These are phyloP conservation scores for Scomber japonicus DNA, from an alignment of 2,113 vertebrate species.

Conservation along the genomic window DNA sequence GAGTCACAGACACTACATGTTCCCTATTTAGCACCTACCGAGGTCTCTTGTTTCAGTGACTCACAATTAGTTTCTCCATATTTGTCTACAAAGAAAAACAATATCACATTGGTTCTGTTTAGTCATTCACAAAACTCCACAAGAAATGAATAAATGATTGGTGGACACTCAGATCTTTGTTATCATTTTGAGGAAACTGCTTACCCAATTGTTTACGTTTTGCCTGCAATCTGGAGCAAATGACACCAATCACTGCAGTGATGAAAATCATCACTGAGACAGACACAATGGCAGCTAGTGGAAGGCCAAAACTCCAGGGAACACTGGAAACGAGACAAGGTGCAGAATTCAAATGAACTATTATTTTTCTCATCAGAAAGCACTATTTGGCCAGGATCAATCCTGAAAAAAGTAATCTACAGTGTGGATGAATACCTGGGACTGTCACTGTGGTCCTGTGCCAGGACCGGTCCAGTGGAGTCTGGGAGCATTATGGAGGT, in stretches of 20 bases:
- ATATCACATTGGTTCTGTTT: conserved; percentile 14
- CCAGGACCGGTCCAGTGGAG: conserved; percentile 20
- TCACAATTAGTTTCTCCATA: conserved; percentile 58
- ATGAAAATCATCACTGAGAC: conserved; percentile 59
- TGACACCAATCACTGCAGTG: conserved; percentile 42
- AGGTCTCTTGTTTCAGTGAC: conserved; percentile 54
- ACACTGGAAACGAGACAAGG: conserved; percentile 53
- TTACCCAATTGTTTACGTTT: conserved; percentile 57
- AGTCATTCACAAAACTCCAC: background rate
- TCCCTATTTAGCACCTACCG: conserved; percentile 70
- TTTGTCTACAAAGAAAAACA: conserved; percentile 65
- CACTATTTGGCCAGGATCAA: background rate
- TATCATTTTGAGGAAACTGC: conserved; percentile 13
- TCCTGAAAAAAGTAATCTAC: background rate
- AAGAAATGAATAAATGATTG: conserved; percentile 3
- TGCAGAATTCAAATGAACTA: background rate
- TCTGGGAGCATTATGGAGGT: conserved; percentile 22
- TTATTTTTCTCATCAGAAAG: background rate
- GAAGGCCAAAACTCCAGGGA: conserved; percentile 56
- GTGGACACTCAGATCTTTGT: conserved; percentile 5
- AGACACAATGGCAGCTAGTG: conserved; percentile 53
- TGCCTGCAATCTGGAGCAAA: conserved; percentile 63
- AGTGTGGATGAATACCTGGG: conserved; percentile 58
- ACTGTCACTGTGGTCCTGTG: conserved; percentile 42
- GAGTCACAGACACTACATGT: conserved; percentile 66